phyloP scores from a whole-genome alignment of 2,797 vertebrate genomes.

The Xenentodon cancila region DNA sequence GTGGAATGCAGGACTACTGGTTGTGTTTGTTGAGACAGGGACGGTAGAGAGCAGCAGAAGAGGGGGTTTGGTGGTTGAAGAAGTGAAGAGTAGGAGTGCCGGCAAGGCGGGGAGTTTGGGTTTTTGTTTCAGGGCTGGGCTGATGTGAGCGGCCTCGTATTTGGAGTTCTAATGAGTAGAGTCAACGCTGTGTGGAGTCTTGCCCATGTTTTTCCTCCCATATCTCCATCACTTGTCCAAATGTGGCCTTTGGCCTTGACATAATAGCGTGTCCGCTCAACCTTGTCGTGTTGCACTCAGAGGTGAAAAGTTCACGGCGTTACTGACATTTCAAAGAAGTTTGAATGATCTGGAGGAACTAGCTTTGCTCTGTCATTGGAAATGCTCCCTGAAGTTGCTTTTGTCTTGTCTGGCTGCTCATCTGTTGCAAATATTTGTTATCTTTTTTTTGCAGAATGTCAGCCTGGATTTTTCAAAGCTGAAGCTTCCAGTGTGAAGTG shows the following conservation, averaged over 20 bases:
- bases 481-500: conserved; percentile 77
- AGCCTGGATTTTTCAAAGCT: conserved; percentile 88
- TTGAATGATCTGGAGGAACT: conserved; percentile 35
- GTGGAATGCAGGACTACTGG: conserved; percentile 82
- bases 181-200: conserved; percentile 46
- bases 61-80: conserved; percentile 53
- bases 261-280: conserved; percentile 36
- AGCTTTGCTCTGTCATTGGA: conserved; percentile 4
- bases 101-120: conserved; percentile 26
- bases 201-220: conserved; percentile 28
- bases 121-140: conserved; percentile 36
- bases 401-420: conserved; percentile 44
- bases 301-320: conserved; percentile 56
- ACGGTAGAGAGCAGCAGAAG: conserved; percentile 49
- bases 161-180: conserved; percentile 49
- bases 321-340: conserved; percentile 9
- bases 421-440: conserved; percentile 40
- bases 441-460: conserved; percentile 84
- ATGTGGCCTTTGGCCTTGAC: conserved; percentile 51
- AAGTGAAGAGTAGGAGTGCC: conserved; percentile 63
- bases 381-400: conserved; percentile 31
- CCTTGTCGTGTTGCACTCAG: conserved; percentile 11
- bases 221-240: conserved; percentile 45
- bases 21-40: conserved; percentile 72
- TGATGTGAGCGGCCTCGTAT: conserved; percentile 22